Evolutionary conservation across 1,140 invertebrate genomes (phyloP).

Genomic region (Oreohelix idahoensis): DNA sequence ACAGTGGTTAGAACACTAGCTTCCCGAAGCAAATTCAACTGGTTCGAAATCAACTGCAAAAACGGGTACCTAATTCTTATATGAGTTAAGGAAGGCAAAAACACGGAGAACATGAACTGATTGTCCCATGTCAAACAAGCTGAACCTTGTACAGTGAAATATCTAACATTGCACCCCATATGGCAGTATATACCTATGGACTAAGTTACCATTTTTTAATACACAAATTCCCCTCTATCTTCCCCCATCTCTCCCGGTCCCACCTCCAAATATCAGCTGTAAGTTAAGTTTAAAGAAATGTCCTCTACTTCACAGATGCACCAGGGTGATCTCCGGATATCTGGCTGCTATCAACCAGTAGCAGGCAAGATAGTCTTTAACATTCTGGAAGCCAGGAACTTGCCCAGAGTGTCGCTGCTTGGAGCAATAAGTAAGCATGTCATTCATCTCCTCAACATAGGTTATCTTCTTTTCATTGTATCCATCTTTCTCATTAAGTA

Average conservation of each 20-base stretch:
- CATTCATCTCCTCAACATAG: too few relatives aligned
- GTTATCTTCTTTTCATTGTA: too few relatives aligned
- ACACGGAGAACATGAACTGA: too few relatives aligned
- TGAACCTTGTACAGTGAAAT: too few relatives aligned
- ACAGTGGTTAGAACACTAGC: too few relatives aligned
- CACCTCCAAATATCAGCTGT: not conserved
- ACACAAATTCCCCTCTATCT: not conserved
- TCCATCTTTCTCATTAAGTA: too few relatives aligned
- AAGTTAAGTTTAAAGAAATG: not conserved
- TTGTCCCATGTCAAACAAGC: too few relatives aligned
- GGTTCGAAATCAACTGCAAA: too few relatives aligned
- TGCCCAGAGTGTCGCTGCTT: slow-evolving; percentile 65
- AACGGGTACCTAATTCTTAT: too few relatives aligned
- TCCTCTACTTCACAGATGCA: slow-evolving; percentile 64
- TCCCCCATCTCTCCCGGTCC: not conserved
- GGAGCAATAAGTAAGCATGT: slow-evolving; percentile 67
- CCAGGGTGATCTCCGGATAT: slow-evolving; percentile 69
- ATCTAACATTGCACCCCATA: too few relatives aligned
- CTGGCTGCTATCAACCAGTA: slow-evolving; percentile 70
- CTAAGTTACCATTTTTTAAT: not conserved
- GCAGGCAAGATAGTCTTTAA: slow-evolving; percentile 70
- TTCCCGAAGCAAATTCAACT: too few relatives aligned
- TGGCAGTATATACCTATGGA: not conserved
- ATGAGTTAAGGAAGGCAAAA: too few relatives aligned
- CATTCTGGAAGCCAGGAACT: slow-evolving; percentile 63